Conservation (phyloP, 2,797 vertebrate genomes). For the Muraenolepis orangiensis region DNA sequence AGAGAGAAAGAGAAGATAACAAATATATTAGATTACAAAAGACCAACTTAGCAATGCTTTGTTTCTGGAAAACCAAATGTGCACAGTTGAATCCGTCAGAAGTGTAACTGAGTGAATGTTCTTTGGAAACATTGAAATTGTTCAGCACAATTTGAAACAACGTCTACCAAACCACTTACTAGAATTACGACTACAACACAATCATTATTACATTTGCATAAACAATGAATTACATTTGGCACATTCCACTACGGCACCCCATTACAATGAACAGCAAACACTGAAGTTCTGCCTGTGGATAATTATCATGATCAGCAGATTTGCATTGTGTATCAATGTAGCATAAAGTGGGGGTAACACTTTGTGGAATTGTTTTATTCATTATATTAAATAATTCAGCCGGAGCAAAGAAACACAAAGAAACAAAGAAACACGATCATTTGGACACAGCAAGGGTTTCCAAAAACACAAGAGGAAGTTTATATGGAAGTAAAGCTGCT, state of each 20-base stretch:
- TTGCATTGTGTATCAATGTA: neutral
- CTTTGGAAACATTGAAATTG: neutral
- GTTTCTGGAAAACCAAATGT: neutral
- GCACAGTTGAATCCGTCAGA: neutral
- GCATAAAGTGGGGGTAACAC: neutral
- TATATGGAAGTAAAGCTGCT: too few species aligned
- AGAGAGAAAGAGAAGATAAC: neutral
- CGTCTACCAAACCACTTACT: neutral
- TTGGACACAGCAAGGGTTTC: neutral
- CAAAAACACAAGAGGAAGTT: neutral
- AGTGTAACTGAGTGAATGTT: neutral
- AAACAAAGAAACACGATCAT: neutral
- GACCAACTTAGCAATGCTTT: neutral
- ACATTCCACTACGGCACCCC: neutral
- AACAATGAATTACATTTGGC: neutral
- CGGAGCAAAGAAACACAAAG: too few species aligned
- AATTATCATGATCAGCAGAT: neutral
- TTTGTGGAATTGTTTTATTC: neutral
- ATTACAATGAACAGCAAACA: neutral
- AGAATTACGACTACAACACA: neutral
- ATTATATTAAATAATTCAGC: slow-evolving; percentile 2
- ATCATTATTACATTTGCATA: neutral
- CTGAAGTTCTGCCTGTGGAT: neutral
- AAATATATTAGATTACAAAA: neutral
- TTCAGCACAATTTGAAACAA: neutral